phyloP scores from a whole-genome alignment of 2,797 vertebrate genomes.

The Tokudaia muenninki region DNA sequence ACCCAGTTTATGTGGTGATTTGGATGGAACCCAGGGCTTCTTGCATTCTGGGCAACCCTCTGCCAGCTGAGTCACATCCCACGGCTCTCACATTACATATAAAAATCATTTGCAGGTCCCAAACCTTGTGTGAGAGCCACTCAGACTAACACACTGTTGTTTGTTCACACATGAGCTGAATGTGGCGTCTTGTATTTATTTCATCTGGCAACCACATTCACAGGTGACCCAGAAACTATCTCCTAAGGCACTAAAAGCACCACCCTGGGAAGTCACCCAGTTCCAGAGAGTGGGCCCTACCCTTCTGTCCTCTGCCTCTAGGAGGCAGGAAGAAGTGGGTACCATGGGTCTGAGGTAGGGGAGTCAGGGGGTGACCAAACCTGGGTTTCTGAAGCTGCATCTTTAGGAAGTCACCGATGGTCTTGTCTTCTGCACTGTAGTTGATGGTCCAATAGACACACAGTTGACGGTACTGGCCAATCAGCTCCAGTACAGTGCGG shows the following conservation, averaged over 20 bases:
- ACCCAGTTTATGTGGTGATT: neutral
- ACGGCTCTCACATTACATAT: neutral
- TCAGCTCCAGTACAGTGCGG: conserved; percentile 78
- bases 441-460: conserved; percentile 75
- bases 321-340: neutral
- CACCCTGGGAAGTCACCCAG: neutral
- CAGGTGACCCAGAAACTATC: neutral
- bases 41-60: neutral
- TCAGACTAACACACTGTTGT: neutral
- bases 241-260: neutral
- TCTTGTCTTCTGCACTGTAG: neutral
- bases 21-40: neutral
- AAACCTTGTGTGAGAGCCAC: neutral
- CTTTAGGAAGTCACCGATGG: conserved; percentile 22
- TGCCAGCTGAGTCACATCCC: neutral
- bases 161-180: neutral
- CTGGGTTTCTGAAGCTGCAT: conserved; percentile 68
- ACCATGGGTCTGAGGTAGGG: neutral
- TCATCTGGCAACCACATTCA: neutral
- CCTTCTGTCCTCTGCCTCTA: neutral
- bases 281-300: neutral
- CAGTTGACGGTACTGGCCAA: conserved; percentile 68
- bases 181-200: neutral
- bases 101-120: neutral
- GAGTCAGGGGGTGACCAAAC: neutral